Conservation (phyloP, 2,797 vertebrate genomes). For the Sebastes taczanowskii region DNA sequence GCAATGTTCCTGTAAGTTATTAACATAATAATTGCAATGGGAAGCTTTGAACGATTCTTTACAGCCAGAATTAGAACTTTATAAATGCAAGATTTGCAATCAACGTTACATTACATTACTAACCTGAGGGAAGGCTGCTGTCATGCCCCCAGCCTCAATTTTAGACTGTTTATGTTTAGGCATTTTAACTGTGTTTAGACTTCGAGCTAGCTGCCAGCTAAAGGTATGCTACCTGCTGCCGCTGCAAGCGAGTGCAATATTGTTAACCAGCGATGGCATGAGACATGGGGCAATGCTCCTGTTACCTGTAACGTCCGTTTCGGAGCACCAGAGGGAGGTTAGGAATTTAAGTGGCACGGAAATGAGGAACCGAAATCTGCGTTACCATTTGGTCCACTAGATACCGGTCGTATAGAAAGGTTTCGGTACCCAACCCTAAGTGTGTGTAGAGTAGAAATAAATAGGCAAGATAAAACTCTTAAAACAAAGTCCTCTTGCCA, state of each 20-base stretch:
- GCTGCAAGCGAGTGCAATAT: neutral
- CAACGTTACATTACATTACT: neutral
- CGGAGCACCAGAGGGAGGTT: neutral
- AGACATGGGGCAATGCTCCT: neutral
- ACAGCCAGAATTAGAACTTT: neutral
- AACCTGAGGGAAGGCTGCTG: too few relatives aligned
- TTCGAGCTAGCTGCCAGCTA: neutral
- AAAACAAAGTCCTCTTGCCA: neutral
- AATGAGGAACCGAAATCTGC: neutral
- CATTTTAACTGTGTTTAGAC: neutral
- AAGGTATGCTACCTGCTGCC: accelerated
- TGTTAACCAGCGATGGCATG: neutral
- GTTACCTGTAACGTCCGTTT: accelerated
- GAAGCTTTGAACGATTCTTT: neutral
- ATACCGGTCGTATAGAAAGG: neutral
- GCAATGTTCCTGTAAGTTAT: neutral
- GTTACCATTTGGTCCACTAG: accelerated
- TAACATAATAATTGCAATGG: neutral
- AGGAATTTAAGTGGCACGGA: neutral
- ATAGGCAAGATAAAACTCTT: neutral
- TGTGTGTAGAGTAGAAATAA: neutral
- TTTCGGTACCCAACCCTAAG: too few relatives aligned
- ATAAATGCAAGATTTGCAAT: neutral
- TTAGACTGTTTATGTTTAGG: too few relatives aligned
- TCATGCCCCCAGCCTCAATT: neutral